Percentiles rank a stretch among this genome's conserved stretches.
Evolutionary conservation across 2,797 vertebrate species (phyloP).

Genomic region (Hippocampus kuda): DNA sequence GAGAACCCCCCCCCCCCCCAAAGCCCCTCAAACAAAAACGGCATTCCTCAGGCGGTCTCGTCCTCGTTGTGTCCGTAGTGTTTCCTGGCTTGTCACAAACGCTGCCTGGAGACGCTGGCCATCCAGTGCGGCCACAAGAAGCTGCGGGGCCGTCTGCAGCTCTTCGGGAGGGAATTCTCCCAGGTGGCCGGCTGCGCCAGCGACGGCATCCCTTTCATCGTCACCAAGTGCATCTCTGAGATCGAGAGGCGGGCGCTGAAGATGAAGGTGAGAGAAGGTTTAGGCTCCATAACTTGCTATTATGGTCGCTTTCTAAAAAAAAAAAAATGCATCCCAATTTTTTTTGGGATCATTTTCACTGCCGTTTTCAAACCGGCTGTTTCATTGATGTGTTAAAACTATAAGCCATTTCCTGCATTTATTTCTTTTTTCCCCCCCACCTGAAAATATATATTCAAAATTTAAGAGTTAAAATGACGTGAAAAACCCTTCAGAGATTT

Average conservation of each 20-base stretch:
- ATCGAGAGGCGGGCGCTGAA: constrained; percentile 83
- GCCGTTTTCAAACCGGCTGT: too few relatives aligned
- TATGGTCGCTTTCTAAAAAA: background rate
- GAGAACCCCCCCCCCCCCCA: too few relatives aligned
- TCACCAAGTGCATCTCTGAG: constrained; percentile 87
- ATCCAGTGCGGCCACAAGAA: constrained; percentile 97
- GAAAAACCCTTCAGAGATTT: too few relatives aligned
- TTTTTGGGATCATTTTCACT: too few relatives aligned
- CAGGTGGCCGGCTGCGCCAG: constrained; percentile 63
- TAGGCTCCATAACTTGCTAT: background rate
- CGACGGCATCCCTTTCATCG: constrained; percentile 82
- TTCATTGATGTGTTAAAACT: too few relatives aligned
- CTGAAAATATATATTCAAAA: too few relatives aligned
- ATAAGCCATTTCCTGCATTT: too few relatives aligned
- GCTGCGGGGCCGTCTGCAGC: constrained; percentile 85
- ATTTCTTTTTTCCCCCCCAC: too few relatives aligned
- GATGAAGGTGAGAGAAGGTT: constrained; percentile 73
- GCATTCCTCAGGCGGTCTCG: background rate
- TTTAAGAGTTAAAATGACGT: too few relatives aligned
- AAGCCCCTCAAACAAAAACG: background rate
- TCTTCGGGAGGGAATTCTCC: constrained; percentile 79
- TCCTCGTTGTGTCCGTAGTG: constrained; percentile 68
- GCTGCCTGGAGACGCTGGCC: constrained; percentile 90
- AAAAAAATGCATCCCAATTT: too few relatives aligned
- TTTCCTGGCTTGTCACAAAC: constrained; percentile 91